Evolutionary conservation across 2,888 invertebrate species (phyloP).

Genomic region (Drosophila trichaetosa): DNA sequence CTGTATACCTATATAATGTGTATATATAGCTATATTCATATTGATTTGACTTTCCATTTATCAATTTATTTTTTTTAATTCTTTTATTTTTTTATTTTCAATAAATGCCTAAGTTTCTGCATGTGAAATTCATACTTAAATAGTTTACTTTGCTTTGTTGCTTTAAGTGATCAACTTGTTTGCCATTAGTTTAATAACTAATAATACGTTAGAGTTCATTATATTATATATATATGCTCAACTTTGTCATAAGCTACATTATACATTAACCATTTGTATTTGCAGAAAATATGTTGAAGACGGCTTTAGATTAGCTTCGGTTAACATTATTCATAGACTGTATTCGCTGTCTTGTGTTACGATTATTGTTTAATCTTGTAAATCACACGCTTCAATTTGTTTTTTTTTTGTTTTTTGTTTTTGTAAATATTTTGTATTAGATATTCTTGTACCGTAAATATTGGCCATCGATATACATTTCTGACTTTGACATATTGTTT

Average conservation of each 20-base stretch:
- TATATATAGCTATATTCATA: constrained; percentile 41
- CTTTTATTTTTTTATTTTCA: constrained; percentile 36
- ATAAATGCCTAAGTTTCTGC: constrained; percentile 74
- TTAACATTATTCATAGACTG: constrained; percentile 60
- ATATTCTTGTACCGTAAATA: constrained; percentile 46
- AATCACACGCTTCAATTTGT: constrained; percentile 60
- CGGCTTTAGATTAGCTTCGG: constrained; percentile 63
- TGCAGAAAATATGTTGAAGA: constrained; percentile 56
- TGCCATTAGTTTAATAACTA: constrained; percentile 51
- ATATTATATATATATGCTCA: constrained; percentile 57
- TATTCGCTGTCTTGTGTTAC: constrained; percentile 79
- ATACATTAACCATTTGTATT: constrained; percentile 37
- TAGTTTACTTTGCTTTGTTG: constrained; percentile 49
- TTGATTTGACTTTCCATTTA: constrained; percentile 14
- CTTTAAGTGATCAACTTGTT: constrained; percentile 50
- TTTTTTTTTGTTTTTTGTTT: constrained; percentile 5
- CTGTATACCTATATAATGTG: constrained; percentile 30
- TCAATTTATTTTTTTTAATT: constrained; percentile 27
- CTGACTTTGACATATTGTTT: constrained; percentile 41
- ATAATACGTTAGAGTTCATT: constrained; percentile 60
- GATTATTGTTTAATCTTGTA: constrained; percentile 70
- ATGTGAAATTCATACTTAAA: constrained; percentile 56
- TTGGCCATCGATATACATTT: constrained; percentile 45
- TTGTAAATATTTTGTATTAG: constrained; percentile 57
- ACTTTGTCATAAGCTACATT: constrained; percentile 61